A percentile compares a stretch with the other conserved stretches of the same genome.
Evolutionary conservation across 2,113 vertebrate genomes (phyloP).

Genomic region (Mastomys natalensis): DNA sequence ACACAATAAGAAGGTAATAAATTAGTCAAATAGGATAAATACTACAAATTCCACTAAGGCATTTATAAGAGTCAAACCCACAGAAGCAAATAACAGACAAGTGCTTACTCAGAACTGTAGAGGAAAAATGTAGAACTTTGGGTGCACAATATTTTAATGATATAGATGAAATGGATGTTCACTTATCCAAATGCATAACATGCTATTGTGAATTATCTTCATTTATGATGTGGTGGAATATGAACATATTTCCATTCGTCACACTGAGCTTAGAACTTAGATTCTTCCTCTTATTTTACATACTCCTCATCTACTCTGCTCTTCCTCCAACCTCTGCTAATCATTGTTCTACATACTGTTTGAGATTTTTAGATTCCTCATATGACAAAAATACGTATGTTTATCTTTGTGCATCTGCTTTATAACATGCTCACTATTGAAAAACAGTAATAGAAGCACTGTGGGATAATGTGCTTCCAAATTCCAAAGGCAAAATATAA

Average conservation of each 20-base stretch:
- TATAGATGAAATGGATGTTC: not conserved
- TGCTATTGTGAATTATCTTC: not conserved
- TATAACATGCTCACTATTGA: not conserved
- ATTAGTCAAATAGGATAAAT: too few species aligned
- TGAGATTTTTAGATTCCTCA: not conserved
- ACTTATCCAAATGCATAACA: not conserved
- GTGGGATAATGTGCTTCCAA: not conserved
- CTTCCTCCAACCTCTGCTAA: not conserved
- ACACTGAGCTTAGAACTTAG: not conserved
- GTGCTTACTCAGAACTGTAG: not conserved
- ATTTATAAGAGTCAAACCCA: not conserved
- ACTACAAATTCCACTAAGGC: too few species aligned
- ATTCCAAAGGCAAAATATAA: not conserved
- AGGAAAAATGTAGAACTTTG: not conserved
- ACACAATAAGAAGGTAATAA: too few species aligned
- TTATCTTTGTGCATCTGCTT: not conserved
- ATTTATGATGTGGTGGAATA: not conserved
- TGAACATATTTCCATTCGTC: not conserved
- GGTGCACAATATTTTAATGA: not conserved
- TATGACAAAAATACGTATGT: not conserved
- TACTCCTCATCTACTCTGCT: too few species aligned
- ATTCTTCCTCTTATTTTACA: accelerated
- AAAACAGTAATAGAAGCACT: not conserved
- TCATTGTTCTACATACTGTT: not conserved
- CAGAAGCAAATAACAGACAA: not conserved